Conservation (phyloP, 2,888 invertebrate genomes). For the Listrodromus nycthemerus region DNA sequence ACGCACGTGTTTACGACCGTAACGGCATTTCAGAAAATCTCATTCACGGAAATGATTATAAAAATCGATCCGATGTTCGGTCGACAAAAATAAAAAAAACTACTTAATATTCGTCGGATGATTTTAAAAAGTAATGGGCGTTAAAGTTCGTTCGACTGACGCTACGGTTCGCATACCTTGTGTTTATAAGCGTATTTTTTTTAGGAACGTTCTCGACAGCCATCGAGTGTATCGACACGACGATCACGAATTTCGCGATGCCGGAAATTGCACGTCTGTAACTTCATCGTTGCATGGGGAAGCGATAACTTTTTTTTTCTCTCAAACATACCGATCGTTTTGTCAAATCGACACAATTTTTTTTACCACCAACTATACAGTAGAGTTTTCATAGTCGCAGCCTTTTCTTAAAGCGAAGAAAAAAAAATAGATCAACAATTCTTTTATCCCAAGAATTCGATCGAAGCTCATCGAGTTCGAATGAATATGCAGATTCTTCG, state of each 20-base stretch:
- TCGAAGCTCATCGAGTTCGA: background rate
- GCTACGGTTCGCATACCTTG: background rate
- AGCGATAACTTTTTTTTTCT: no score
- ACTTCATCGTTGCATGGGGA: no score
- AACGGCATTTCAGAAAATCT: constrained; percentile 1
- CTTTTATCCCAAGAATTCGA: background rate
- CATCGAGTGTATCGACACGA: background rate
- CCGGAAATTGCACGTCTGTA: background rate
- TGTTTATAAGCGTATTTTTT: background rate
- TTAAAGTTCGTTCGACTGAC: background rate
- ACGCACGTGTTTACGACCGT: background rate
- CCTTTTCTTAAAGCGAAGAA: no score
- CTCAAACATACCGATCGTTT: no score
- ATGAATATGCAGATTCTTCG: background rate
- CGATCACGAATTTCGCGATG: background rate
- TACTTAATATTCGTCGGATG: background rate
- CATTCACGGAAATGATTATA: background rate
- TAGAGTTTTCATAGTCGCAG: no score
- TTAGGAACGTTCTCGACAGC: background rate
- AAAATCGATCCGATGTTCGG: background rate
- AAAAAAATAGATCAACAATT: no score
- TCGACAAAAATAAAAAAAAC: background rate
- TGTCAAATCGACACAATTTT: no score
- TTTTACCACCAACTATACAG: no score
- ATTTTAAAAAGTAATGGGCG: background rate